Conservation (phyloP, 1,140 invertebrate species). For the Aphidius gifuensis region DNA sequence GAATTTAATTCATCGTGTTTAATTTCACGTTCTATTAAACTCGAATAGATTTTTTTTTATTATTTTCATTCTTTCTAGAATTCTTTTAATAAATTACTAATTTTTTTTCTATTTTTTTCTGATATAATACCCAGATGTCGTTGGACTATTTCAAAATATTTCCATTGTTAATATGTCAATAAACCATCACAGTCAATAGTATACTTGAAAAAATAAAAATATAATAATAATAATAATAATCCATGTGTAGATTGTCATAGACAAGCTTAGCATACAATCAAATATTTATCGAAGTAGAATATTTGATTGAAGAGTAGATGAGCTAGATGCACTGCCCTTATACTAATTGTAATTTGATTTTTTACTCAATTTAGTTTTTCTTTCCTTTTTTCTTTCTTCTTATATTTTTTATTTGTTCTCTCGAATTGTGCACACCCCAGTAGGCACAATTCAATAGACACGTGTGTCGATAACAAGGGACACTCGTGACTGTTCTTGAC, state of each 20-base stretch:
- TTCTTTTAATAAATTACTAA: no score
- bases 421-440: slow-evolving; percentile 14
- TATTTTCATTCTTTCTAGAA: no score
- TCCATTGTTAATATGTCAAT: no score
- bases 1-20: no score
- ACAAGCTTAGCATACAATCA: neutral
- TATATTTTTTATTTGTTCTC: slow-evolving; percentile 3
- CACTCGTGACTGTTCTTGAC: slow-evolving; percentile 21
- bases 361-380: neutral
- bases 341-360: neutral
- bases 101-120: no score
- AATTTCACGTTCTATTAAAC: no score
- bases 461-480: slow-evolving; percentile 19
- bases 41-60: no score
- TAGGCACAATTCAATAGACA: slow-evolving; percentile 17
- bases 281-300: slow-evolving; percentile 18
- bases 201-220: no score
- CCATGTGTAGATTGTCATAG: neutral
- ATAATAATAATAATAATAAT: no score
- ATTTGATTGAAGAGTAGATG: slow-evolving; percentile 20
- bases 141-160: no score
- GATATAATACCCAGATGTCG: no score
- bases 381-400: slow-evolving; percentile 7
- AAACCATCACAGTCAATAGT: no score
- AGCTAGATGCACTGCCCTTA: slow-evolving; percentile 13